Evolutionary conservation across 2,888 invertebrate genomes (phyloP).

Genomic region (Graphium colonna): DNA sequence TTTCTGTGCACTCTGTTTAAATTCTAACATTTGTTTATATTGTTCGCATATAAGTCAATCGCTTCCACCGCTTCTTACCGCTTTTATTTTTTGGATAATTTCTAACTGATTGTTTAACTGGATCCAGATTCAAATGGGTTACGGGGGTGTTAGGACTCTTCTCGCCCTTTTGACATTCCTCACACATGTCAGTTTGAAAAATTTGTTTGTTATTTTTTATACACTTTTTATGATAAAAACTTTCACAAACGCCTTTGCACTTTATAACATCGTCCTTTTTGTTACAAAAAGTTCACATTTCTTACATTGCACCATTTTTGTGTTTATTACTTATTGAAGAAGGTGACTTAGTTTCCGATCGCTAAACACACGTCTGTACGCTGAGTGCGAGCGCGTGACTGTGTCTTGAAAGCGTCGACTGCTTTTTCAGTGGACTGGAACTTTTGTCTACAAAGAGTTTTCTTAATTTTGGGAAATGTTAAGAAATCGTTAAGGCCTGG

Average conservation of each 20-base stretch:
- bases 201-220: not conserved
- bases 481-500: too few relatives aligned
- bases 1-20: not conserved
- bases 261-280: too few relatives aligned
- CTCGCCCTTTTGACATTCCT: slow-evolving; percentile 6
- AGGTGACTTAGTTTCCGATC: not conserved
- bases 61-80: not conserved
- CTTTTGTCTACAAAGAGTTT: too few relatives aligned
- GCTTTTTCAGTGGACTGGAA: too few relatives aligned
- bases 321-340: not conserved
- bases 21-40: not conserved
- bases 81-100: not conserved
- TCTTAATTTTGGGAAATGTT: too few relatives aligned
- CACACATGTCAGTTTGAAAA: slow-evolving; percentile 4
- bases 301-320: not conserved
- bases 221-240: too few relatives aligned
- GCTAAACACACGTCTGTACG: not conserved
- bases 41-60: not conserved
- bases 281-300: not conserved
- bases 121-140: not conserved
- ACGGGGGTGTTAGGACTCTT: not conserved
- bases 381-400: not conserved
- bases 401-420: too few relatives aligned
- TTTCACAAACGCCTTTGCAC: too few relatives aligned
- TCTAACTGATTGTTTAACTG: not conserved